Evolutionary conservation across 2,888 invertebrate species (phyloP), one percentile per base, ranked within the genome.

Genomic region (Itoplectis maculator): DNA sequence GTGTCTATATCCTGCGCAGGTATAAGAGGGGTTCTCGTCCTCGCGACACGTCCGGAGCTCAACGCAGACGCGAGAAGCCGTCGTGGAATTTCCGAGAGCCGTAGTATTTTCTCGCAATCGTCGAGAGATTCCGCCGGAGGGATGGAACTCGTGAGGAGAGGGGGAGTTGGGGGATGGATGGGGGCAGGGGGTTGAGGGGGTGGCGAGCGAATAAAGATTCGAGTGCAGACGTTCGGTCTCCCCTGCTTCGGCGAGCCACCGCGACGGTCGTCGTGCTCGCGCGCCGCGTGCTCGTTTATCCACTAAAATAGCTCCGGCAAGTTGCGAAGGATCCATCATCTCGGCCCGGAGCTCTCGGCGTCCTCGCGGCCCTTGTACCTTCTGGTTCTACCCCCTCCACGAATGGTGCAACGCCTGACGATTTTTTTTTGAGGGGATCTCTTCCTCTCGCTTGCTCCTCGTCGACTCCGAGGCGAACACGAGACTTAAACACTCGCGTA

Each of bases 241-340:
- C 49, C 76, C 40, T 70, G n/a, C 20, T 15, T 35, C 37, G 40
- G 15, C 49, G 18, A 59, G 66, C 70, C 29, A 29, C 29, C 29
- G 29, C 29, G 29, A n/a, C n/a, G 29, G 29, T 29, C 3, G 29
- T 3, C n/a, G 66, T 70, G 45, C 56, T 15, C 70, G 29, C 15
- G 29, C 49, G 47, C n/a, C 45, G 20, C 51, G 23, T 15, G 40
- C 47, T 78, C 78, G 74, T 69, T 81, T 78, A 78, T 82, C 78
- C 78, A 65, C 74, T 74, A 74, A 82, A 74, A 81, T 74, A 74
- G 63, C 65, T 42, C 56, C 69, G 74, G 69, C 74, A 82, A 78
- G 81, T 82, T 74, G 81, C 69, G 69, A 78, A 70, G 42, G 69
- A 74, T 82, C 81, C 81, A 82, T 78, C 81, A 82, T 80, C 73